Evolutionary conservation across 2,113 vertebrate species (phyloP).

Genomic region (Gallinago paraguaiae): DNA sequence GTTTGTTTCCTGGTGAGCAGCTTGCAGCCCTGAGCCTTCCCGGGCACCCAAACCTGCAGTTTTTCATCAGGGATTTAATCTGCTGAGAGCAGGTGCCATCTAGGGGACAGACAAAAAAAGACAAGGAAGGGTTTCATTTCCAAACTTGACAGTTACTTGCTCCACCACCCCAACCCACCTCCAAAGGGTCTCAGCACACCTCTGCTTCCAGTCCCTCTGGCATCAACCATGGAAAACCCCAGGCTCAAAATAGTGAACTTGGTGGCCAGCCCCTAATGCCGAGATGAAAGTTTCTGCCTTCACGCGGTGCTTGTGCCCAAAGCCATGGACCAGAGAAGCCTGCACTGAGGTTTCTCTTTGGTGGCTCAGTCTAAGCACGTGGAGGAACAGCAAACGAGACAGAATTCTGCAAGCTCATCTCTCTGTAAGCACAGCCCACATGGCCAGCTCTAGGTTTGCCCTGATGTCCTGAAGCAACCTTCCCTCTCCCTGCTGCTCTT

Average conservation of each 20-base stretch:
- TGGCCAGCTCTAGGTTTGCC: background rate
- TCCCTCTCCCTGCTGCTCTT: background rate
- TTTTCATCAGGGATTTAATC: background rate
- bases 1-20: background rate
- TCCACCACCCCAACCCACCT: background rate
- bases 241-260: fast-evolving
- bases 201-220: fast-evolving
- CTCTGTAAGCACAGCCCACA: fast-evolving
- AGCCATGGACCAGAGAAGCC: background rate
- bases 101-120: background rate
- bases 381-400: fast-evolving
- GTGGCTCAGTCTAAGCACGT: fast-evolving
- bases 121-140: background rate
- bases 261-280: fast-evolving
- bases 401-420: fast-evolving
- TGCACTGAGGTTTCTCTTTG: fast-evolving
- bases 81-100: slow-evolving; percentile 57
- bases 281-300: background rate
- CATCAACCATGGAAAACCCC: fast-evolving
- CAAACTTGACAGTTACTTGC: background rate
- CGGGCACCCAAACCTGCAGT: fast-evolving
- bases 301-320: fast-evolving
- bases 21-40: background rate
- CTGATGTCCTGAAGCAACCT: background rate
- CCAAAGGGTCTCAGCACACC: background rate